Conservation (phyloP, 2,797 vertebrate species). For the Perodicticus potto region DNA sequence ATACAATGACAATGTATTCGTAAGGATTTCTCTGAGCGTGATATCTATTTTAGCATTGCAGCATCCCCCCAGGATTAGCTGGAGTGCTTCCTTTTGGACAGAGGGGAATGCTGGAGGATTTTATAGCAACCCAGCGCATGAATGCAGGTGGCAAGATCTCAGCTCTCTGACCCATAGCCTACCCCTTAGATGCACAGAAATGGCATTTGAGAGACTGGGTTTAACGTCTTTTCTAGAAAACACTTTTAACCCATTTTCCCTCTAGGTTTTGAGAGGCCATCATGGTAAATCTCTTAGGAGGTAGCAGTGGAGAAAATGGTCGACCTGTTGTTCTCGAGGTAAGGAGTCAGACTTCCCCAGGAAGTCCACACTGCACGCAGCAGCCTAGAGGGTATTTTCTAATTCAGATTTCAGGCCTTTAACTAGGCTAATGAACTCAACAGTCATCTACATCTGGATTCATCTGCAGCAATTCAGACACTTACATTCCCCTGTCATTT, state of each 20-base stretch:
- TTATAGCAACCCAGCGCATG: background rate
- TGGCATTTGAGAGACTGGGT: background rate
- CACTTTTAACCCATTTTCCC: background rate
- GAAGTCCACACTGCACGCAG: fast-evolving
- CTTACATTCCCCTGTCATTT: background rate
- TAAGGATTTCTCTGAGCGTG: background rate
- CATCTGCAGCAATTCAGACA: background rate
- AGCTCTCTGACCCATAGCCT: background rate
- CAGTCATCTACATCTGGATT: background rate
- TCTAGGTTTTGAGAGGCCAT: slow-evolving; percentile 29
- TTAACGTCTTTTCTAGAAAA: slow-evolving; percentile 60
- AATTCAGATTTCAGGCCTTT: background rate
- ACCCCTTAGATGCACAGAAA: background rate
- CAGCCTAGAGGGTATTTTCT: background rate
- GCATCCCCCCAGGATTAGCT: background rate
- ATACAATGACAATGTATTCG: background rate
- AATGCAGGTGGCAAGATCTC: background rate
- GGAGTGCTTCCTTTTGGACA: background rate
- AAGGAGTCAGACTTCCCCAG: background rate
- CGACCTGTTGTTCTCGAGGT: background rate
- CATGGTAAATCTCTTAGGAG: slow-evolving; percentile 22
- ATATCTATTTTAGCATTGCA: background rate
- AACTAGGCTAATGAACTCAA: background rate
- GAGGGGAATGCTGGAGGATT: background rate
- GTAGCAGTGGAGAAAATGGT: background rate